Evolutionary conservation across 2,888 invertebrate genomes (phyloP), one percentile per base, ranked within the genome.

Genomic region (Polydrusus cervinus): DNA sequence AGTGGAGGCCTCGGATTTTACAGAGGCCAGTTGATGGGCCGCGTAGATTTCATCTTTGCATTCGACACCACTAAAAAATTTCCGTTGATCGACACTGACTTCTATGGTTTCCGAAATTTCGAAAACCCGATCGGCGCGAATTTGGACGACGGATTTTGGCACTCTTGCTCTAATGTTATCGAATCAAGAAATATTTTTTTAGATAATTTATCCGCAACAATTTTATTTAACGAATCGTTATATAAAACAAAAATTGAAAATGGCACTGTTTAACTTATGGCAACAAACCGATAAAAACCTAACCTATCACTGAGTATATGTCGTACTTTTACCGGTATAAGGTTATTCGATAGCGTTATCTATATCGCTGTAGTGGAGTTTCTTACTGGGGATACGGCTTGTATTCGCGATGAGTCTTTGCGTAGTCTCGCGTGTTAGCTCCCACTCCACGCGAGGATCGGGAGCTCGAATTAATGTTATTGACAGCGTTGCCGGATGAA

Each of bases 31-130:
- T 85, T 91, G 90, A 86, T 91, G 91, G 86, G 90, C 89, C 83
- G 94, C 93, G 86, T 93, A 93, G 84, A 94, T 91, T 88, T 94
- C 93, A 90, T 93, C 90, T 89, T 91, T 90, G 89, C 91, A 91
- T 90, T 94, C 94, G 88, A 94, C 90, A 87, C 92, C 93, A 90
- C 94, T 94, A 90, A 81, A 87, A 86, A 83, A 80, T 81, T 68
- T 71, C 49, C 16, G 67, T 65, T 74, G 74, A 69, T 69, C 74
- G 70, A 74, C 71, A 74, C 67, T 68, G 43, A 72, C 62, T 38
- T 47, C 14, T 38, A 60, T 5, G 73, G 61, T 47, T 72, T 61
- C 40, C 65, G 55, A 66, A 51, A 49, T 57, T 60, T 60, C 57
- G 57, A 60, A 60, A 60, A 60, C 57, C 57, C 38, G 18, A 5